phyloP scores from a whole-genome alignment of 2,113 vertebrate species.

The Leucosticte australis region DNA sequence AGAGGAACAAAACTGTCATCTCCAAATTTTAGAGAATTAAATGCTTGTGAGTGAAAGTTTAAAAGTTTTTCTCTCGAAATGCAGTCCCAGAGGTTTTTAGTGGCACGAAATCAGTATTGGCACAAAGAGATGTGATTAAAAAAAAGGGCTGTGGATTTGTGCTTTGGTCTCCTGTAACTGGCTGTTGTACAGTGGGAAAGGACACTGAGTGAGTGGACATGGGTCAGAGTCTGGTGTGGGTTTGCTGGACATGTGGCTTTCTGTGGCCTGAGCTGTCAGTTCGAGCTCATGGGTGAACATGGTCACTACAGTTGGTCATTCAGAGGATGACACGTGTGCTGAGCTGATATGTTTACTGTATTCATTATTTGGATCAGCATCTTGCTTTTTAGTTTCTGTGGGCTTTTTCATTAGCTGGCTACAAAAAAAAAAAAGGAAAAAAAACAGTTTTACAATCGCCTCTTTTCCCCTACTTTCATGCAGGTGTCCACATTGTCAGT shows the following conservation, averaged over 20 bases:
- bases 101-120: background rate
- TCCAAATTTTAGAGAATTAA: background rate
- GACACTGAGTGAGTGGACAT: background rate
- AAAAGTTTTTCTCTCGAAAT: background rate
- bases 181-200: fast-evolving
- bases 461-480: fast-evolving
- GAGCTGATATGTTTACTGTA: background rate
- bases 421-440: no score
- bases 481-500: background rate
- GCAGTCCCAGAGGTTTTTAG: background rate
- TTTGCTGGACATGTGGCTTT: background rate
- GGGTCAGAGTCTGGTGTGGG: background rate
- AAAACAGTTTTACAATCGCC: background rate
- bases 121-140: background rate
- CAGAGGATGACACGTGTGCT: background rate
- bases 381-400: background rate
- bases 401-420: background rate
- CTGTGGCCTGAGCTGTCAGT: background rate
- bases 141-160: background rate
- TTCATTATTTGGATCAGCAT: background rate
- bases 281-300: background rate
- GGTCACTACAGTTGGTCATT: background rate
- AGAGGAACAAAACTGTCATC: background rate
- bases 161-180: background rate
- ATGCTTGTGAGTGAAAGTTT: background rate